Percentiles rank a stretch among this genome's conserved stretches.
These are phyloP conservation scores for Brachyrhaphis roseni DNA, from an alignment of 2,797 vertebrate genomes.

Conservation along the genomic window DNA sequence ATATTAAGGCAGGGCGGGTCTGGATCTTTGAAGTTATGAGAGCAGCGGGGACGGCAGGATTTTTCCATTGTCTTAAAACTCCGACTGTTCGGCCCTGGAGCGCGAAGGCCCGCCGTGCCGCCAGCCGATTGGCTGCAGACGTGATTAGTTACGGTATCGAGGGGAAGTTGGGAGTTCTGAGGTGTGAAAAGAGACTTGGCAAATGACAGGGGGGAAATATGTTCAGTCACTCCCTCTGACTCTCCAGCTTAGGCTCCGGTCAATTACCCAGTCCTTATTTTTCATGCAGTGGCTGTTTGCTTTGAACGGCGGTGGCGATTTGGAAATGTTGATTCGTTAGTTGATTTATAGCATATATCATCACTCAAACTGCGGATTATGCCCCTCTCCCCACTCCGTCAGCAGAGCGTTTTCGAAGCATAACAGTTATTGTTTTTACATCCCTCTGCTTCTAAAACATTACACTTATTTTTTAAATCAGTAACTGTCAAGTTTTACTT, in stretches of 20 bases:
- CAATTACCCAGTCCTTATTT: slow-evolving; percentile 60
- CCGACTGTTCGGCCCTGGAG: slow-evolving; percentile 57
- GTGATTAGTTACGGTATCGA: slow-evolving; percentile 62
- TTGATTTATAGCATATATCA: slow-evolving; percentile 52
- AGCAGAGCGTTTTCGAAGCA: slow-evolving; percentile 5
- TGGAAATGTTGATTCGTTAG: slow-evolving; percentile 72
- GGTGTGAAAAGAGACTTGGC: slow-evolving; percentile 66
- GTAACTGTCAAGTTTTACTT: slow-evolving; percentile 9
- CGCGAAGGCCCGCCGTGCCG: slow-evolving; percentile 45
- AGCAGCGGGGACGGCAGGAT: slow-evolving; percentile 36
- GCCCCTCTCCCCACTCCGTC: slow-evolving; percentile 31
- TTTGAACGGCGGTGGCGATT: slow-evolving; percentile 54
- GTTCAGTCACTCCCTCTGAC: slow-evolving; percentile 56
- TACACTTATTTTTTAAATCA: slow-evolving; percentile 15
- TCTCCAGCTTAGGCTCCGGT: slow-evolving; percentile 61
- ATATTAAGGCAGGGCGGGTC: slow-evolving; percentile 72
- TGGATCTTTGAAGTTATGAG: slow-evolving; percentile 61
- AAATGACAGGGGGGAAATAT: slow-evolving; percentile 53
- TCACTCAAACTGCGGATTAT: slow-evolving; percentile 20
- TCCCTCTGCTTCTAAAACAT: slow-evolving; percentile 11
- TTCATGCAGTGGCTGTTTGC: slow-evolving; percentile 52
- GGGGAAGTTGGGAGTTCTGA: slow-evolving; percentile 53
- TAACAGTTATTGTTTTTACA: slow-evolving; percentile 27
- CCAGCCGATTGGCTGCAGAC: slow-evolving; percentile 60
- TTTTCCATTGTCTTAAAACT: slow-evolving; percentile 75